These are phyloP conservation scores for Hystrix cristata DNA, from an alignment of 2,113 vertebrate species.

Conservation along the genomic window DNA sequence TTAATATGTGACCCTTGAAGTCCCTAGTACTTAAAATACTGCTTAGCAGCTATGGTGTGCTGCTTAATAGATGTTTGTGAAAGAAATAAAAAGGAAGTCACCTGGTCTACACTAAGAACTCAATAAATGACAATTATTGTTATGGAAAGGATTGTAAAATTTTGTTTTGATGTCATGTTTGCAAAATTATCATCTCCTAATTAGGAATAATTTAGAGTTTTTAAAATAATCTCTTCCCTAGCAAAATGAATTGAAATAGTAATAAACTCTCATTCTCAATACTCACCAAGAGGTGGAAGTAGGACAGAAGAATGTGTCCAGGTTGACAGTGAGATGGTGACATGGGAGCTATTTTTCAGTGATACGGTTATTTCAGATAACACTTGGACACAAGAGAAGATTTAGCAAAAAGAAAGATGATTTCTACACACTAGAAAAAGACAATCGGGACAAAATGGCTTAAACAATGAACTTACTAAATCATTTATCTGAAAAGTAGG, in stretches of 20 bases:
- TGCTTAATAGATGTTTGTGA: neutral
- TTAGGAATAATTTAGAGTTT: neutral
- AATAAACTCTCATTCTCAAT: neutral
- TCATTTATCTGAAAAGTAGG: neutral
- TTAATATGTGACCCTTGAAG: neutral
- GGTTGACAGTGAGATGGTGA: neutral
- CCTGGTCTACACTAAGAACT: neutral
- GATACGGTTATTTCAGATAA: neutral
- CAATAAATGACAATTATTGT: neutral
- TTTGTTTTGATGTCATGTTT: neutral
- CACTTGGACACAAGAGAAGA: neutral
- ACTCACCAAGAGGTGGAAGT: neutral
- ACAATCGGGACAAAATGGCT: neutral
- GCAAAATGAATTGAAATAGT: neutral
- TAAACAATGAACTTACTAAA: neutral
- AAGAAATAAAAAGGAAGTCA: neutral
- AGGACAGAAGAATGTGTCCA: neutral
- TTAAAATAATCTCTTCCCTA: neutral
- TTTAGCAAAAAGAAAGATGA: neutral
- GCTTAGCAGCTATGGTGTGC: neutral
- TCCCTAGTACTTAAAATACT: neutral
- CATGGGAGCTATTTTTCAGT: neutral
- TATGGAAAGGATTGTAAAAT: neutral
- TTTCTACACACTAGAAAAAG: neutral
- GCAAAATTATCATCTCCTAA: neutral